These are phyloP conservation scores for Nestor notabilis DNA, from an alignment of 2,113 vertebrate genomes.

Conservation along the genomic window DNA sequence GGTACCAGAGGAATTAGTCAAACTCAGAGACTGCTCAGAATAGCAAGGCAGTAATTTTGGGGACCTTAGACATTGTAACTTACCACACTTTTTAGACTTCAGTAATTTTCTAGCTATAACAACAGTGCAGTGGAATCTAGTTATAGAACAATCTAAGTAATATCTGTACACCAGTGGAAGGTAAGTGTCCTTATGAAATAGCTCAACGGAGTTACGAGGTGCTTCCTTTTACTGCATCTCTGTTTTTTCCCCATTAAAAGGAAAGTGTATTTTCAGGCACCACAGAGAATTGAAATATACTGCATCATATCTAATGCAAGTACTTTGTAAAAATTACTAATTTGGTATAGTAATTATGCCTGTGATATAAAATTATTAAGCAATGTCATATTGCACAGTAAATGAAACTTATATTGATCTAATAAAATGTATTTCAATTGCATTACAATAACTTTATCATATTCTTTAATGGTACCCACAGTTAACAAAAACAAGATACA, in stretches of 20 bases:
- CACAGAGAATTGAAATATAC: constrained; percentile 49
- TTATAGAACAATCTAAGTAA: neutral
- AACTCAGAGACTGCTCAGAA: neutral
- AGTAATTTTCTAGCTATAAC: neutral
- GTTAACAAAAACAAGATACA: constrained; percentile 55
- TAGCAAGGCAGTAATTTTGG: neutral
- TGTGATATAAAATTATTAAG: constrained; percentile 77
- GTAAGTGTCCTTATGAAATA: neutral
- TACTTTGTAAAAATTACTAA: constrained; percentile 74
- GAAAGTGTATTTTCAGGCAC: constrained; percentile 52
- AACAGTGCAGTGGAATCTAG: neutral
- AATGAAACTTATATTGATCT: constrained; percentile 71
- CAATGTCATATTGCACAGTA: constrained; percentile 66
- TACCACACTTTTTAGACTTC: neutral
- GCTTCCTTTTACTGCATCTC: constrained; percentile 37
- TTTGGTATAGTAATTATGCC: constrained; percentile 73
- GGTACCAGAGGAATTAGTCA: neutral
- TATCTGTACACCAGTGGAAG: neutral
- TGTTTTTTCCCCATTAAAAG: constrained; percentile 43
- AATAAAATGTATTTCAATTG: constrained; percentile 76
- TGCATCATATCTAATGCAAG: constrained; percentile 61
- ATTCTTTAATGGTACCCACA: constrained; percentile 62
- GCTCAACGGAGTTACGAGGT: constrained; percentile 4
- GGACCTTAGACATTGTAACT: neutral
- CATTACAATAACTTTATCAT: constrained; percentile 68